Conservation (phyloP, 2,797 vertebrate species). For the Dromococcyx pavoninus region DNA sequence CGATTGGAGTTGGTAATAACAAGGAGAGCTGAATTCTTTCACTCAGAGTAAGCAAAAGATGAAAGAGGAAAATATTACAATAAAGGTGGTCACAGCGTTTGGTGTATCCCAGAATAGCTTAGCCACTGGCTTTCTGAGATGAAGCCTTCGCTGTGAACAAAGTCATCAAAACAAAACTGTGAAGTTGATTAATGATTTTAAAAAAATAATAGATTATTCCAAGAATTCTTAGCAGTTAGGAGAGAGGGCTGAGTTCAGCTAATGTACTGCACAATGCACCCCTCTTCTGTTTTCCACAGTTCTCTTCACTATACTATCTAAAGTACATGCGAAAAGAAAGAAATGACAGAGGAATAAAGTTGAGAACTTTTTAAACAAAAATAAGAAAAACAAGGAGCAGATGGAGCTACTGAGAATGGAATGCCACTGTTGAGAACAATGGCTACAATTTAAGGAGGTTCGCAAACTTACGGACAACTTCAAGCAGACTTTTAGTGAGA, state of each 20-base stretch:
- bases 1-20: neutral
- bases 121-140: neutral
- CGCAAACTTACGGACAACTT: neutral
- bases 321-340: neutral
- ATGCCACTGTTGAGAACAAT: neutral
- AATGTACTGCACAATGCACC: neutral
- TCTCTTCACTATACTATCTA: neutral
- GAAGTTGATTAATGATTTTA: neutral
- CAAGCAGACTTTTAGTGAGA: neutral
- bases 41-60: neutral
- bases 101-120: fast-evolving
- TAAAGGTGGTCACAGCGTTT: neutral
- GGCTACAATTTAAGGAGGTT: neutral
- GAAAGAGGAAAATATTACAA: neutral
- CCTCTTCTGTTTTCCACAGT: neutral
- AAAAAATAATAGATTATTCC: neutral
- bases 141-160: neutral
- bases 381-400: neutral
- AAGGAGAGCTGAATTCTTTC: neutral
- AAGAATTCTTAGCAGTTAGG: neutral
- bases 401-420: neutral
- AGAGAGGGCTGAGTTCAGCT: neutral
- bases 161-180: neutral
- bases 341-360: neutral
- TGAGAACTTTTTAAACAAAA: neutral